Conservation (phyloP, 64 coral and sea anemone genomes). For the Anthopleura sola region DNA sequence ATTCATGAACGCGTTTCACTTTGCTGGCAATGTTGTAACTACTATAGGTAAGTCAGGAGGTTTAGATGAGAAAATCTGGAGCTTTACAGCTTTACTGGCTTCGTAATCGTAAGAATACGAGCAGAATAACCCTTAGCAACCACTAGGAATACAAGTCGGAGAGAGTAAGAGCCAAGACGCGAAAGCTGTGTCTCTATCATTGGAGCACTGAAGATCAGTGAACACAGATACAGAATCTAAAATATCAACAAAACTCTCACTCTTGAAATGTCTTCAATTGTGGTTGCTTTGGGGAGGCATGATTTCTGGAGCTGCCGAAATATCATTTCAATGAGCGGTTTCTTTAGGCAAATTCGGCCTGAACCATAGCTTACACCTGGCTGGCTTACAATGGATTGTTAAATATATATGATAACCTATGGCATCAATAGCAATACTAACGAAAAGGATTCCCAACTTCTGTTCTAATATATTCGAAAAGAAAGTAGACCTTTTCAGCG, state of each 20-base stretch:
- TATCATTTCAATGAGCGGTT: not conserved
- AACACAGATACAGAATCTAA: no score
- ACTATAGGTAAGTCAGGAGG: conserved; percentile 73
- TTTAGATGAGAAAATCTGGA: not conserved
- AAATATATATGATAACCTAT: not conserved
- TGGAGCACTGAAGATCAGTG: not conserved
- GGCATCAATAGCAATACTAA: not conserved
- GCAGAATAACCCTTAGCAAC: not conserved
- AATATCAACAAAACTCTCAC: no score
- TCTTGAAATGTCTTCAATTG: not conserved
- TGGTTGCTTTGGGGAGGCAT: not conserved
- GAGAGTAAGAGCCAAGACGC: not conserved
- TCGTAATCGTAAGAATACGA: not conserved
- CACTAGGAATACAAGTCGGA: not conserved
- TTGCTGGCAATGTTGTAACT: conserved; percentile 93
- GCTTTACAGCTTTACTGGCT: not conserved
- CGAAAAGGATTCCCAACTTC: not conserved
- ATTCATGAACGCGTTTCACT: conserved; percentile 93
- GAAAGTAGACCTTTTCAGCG: not conserved
- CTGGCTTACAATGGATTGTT: not conserved
- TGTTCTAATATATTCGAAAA: not conserved
- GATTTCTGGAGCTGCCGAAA: not conserved
- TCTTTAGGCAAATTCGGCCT: not conserved
- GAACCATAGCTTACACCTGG: not conserved
- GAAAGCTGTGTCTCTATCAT: not conserved